Evolutionary conservation across 37 sponge, comb jelly and placozoan genomes (phyloP), one percentile per base, ranked within the genome.

Genomic region (Lycopodina hypogea): DNA sequence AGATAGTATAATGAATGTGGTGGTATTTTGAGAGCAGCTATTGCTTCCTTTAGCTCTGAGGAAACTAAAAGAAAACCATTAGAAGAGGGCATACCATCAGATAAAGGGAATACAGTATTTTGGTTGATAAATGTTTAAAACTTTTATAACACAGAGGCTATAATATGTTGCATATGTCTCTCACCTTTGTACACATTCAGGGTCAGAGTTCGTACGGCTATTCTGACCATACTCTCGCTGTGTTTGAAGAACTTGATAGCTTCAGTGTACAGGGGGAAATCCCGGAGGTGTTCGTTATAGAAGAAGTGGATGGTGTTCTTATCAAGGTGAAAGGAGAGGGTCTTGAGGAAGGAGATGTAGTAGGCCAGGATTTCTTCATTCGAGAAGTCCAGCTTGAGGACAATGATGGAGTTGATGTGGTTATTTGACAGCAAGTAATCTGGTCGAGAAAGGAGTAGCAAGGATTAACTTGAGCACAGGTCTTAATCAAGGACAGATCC

Each of bases 311-410:
- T 90, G 24, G 99, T 99, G 80, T 99, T 93, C 32, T 70, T 80
- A 84, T 99, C 94, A 50, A 99, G 89, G 48, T 94, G 91, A 55
- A 99, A 84, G 75, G 97, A 96, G 64, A 99, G 91, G 0, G 99
- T 99, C 84, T 99, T 99, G 55, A 99, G 89, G 71, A 99, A 94
- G 40, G 99, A 99, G 71, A 99, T 94, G 87, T 99, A 99, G 78
- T 99, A 99, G 4, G 99, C 99, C 72, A 99, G 66, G 0, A 93
- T 88, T 84, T 99, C 99, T 76, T 99, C 99, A 75, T 99, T 90
- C 11, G 90, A 89, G 80, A 99, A 99, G 72, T 99, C 95, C 67
- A 90, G 89, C 69, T 88, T 90, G 56, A 95, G 89, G 35, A 88
- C 95, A 60, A 99, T 99, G 60, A 99, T 86, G 36, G 90, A 89